These are phyloP conservation scores for Drosophila ironensis DNA, from an alignment of 1,140 invertebrate species.

Conservation along the genomic window DNA sequence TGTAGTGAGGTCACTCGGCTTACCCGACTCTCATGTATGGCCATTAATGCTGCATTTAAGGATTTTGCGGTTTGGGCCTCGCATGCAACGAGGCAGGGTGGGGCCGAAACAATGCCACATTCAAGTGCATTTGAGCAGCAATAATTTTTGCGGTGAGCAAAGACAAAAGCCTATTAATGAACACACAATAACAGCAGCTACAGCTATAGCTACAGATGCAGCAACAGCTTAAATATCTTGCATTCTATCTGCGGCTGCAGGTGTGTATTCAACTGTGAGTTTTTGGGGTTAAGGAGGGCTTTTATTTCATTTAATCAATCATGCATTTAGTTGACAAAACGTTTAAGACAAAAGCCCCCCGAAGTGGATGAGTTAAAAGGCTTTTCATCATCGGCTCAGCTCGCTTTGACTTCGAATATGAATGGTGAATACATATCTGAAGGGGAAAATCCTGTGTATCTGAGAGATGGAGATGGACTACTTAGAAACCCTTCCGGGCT, in stretches of 20 bases:
- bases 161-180: slow-evolving; percentile 80
- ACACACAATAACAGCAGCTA: slow-evolving; percentile 42
- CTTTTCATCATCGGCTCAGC: slow-evolving; percentile 41
- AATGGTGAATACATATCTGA: slow-evolving; percentile 7
- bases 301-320: slow-evolving; percentile 75
- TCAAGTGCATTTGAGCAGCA: slow-evolving; percentile 78
- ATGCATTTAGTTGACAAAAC: slow-evolving; percentile 63
- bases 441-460: neutral
- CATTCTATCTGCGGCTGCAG: slow-evolving; percentile 41
- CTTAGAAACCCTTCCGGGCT: slow-evolving; percentile 9
- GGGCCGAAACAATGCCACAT: slow-evolving; percentile 55
- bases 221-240: slow-evolving; percentile 33
- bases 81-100: slow-evolving; percentile 6
- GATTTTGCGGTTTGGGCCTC: slow-evolving; percentile 62
- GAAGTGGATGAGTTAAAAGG: slow-evolving; percentile 28
- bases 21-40: slow-evolving; percentile 11
- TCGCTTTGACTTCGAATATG: slow-evolving; percentile 9
- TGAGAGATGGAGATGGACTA: neutral
- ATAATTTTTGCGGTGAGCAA: slow-evolving; percentile 78
- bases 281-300: slow-evolving; percentile 24
- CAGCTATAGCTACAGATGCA: too few relatives aligned
- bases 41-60: slow-evolving; percentile 66
- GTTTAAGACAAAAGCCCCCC: slow-evolving; percentile 57
- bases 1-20: neutral
- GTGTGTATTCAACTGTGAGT: slow-evolving; percentile 10